Percentiles rank a stretch among this genome's conserved stretches.
Conservation (phyloP, 2,113 vertebrate species). For the Thryonomys swinderianus region DNA sequence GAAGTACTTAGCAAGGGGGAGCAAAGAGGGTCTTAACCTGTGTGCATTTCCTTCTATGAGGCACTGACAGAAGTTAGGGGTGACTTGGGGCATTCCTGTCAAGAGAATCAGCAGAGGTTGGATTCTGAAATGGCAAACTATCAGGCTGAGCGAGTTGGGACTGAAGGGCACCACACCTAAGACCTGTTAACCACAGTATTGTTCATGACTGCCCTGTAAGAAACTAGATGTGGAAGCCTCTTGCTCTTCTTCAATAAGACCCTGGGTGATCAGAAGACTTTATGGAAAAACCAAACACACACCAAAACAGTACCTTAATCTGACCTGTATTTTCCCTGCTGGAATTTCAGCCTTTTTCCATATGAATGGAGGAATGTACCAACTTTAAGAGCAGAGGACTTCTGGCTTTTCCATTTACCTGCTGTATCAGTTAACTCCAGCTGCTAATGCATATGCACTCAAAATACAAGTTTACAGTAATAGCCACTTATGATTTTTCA, state of each 20-base stretch:
- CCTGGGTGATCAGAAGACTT: not conserved
- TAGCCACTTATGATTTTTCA: not conserved
- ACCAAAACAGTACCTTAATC: not conserved
- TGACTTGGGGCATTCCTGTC: not conserved
- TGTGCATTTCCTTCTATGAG: not conserved
- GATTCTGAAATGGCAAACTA: not conserved
- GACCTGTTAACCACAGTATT: not conserved
- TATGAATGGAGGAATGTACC: not conserved
- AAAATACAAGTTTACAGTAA: constrained; percentile 39
- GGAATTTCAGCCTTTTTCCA: not conserved
- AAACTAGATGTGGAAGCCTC: not conserved
- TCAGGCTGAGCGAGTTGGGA: not conserved
- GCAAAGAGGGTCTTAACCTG: not conserved
- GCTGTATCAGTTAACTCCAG: not conserved
- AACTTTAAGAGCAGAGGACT: constrained; percentile 21
- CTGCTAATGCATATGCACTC: not conserved
- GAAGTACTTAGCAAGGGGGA: not conserved
- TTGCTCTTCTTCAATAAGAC: not conserved
- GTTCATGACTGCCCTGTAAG: not conserved
- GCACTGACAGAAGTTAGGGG: not conserved
- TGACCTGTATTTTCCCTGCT: not conserved
- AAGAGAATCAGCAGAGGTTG: not conserved
- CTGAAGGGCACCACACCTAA: not conserved
- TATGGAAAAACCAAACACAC: not conserved
- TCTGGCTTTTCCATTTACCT: not conserved